Evolutionary conservation across 2,888 invertebrate species (phyloP), one percentile per base, ranked within the genome.

Genomic region (Drosophila neutralis): DNA sequence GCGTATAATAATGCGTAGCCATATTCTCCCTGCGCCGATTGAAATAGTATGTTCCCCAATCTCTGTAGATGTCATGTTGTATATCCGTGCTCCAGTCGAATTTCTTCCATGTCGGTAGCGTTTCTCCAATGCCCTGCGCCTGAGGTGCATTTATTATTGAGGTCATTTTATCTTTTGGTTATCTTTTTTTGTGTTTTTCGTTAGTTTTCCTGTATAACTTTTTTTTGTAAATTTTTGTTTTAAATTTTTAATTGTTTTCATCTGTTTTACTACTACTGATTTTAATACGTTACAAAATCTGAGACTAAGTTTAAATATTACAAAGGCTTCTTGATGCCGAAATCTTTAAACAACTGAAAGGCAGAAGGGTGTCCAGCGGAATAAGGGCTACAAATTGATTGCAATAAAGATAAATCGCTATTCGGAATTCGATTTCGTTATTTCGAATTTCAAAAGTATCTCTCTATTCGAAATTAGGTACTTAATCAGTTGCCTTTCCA

Each of bases 21-120:
- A 88, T 84, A 38, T 90, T 91, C 68, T 91, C 80, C 29, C 91
- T 79, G 18, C 92, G 91, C 5, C 90, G 87, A 31, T 82, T 87
- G 0, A 90, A 91, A 52, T 91, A 93, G 66, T 92, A 92, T 0
- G 82, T 76, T 4, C 92, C 92, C 92, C 92, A 92, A 42, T 92
- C 92, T 8, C 90, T 83, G 21, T 91, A 92, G 29, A 93, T 90
- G 18, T 86, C 62, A 67, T 91, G 92, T 18, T 90, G 83, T 4
- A 90, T 82, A 49, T 91, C 91, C 0, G 78, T 74, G 4, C 77
- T 79, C 85, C 91, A 90, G 15, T 89, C 89, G 6, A 92, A 78
- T 21, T 83, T 87, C 36, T 81, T 69, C 92, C 92, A 92, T 27
- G 77, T 70, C 1, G 82, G 75, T 6, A 76, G 0, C 5, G 21